These are phyloP conservation scores for Phymanthus crucifer DNA, from an alignment of 92 coral and sea anemone genomes.

Conservation along the genomic window DNA sequence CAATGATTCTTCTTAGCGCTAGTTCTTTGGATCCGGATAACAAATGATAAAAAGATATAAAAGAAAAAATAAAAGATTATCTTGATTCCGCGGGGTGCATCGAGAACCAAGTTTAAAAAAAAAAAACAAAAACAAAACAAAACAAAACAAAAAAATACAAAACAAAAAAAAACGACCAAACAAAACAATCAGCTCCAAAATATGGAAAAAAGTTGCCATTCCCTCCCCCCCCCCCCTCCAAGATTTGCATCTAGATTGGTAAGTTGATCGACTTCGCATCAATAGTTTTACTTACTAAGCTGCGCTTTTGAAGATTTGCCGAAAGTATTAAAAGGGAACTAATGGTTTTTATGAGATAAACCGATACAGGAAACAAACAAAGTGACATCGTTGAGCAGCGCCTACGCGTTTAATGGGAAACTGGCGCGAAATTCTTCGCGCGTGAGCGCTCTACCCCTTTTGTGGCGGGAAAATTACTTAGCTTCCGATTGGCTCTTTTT, in stretches of 20 bases:
- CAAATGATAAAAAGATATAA: no score
- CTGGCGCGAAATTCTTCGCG: background rate
- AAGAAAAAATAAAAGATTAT: no score
- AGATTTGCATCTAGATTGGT: background rate
- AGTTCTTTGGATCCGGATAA: no score
- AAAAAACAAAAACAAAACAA: no score
- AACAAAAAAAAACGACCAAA: no score
- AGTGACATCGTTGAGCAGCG: background rate
- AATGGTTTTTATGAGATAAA: background rate
- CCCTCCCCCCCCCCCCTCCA: background rate
- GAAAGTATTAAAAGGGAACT: background rate
- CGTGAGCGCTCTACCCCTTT: background rate
- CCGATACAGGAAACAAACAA: background rate
- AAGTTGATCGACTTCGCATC: background rate
- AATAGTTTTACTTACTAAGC: background rate
- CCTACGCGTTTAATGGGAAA: background rate
- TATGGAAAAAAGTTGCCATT: no score
- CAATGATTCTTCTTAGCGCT: no score
- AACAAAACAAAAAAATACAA: no score
- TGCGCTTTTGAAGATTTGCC: constrained; percentile 3
- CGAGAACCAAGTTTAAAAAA: no score
- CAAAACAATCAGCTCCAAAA: no score
- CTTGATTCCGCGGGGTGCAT: no score
- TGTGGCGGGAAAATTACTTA: background rate
- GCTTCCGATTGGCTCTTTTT: background rate